Conservation (phyloP, 2,113 vertebrate species). For the Lophotis ruficrista region DNA sequence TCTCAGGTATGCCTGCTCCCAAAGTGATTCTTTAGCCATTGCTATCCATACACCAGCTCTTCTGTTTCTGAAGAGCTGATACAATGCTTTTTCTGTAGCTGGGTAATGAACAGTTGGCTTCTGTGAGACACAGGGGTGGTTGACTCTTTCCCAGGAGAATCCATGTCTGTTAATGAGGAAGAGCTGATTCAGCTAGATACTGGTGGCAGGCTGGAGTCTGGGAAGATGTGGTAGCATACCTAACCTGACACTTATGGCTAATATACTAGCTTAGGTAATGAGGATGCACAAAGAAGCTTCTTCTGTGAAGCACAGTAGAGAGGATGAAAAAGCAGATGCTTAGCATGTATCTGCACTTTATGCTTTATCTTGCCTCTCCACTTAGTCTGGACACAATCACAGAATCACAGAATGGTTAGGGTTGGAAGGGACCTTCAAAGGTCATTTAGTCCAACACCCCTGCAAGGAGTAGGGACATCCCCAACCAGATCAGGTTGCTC, state of each 20-base stretch:
- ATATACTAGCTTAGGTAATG: background rate
- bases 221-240: background rate
- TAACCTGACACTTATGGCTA: background rate
- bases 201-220: background rate
- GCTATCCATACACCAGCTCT: background rate
- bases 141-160: background rate
- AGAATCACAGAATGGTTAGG: no score
- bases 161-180: background rate
- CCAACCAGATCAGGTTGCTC: no score
- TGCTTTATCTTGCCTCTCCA: background rate
- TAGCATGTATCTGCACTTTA: background rate
- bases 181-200: background rate
- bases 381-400: background rate
- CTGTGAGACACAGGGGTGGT: background rate
- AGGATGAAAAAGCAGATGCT: background rate
- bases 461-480: no score
- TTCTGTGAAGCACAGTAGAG: background rate
- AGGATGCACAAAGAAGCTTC: background rate
- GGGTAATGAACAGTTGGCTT: background rate
- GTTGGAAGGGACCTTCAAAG: no score
- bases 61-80: background rate
- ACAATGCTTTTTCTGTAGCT: background rate
- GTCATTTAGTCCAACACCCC: no score
- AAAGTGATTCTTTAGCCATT: background rate
- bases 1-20: background rate